phyloP scores from a whole-genome alignment of 2,888 invertebrate genomes.

The Tenodera sinensis region DNA sequence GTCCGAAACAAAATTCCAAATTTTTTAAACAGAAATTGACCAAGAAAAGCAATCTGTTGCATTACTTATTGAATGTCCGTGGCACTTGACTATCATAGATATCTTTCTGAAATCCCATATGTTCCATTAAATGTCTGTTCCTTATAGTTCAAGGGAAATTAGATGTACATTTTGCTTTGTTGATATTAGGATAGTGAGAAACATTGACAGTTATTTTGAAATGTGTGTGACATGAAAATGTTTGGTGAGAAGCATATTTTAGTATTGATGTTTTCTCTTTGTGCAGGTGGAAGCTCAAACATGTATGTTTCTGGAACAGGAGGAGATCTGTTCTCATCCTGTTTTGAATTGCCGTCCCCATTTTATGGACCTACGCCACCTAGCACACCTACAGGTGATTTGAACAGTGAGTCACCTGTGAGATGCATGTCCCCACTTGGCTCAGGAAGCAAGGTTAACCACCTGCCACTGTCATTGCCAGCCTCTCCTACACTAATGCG shows the following conservation, averaged over 20 bases:
- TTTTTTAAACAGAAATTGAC: no score
- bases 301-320: conserved; percentile 17
- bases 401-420: background rate
- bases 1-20: no score
- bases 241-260: background rate
- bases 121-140: no score
- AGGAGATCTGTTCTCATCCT: conserved; percentile 66
- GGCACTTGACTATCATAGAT: no score
- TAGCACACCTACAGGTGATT: conserved; percentile 19
- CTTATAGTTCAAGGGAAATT: no score
- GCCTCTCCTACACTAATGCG: conserved; percentile 38
- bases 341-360: conserved; percentile 73
- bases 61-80: no score
- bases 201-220: no score
- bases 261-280: background rate
- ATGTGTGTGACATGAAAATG: background rate
- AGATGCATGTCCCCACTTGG: background rate
- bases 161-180: no score
- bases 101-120: no score
- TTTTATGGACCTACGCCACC: conserved; percentile 44
- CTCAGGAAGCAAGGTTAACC: background rate
- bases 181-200: no score
- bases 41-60: no score
- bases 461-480: conserved; percentile 35
- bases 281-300: conserved; percentile 15